Percentiles rank a stretch among this genome's conserved stretches.
Conservation (phyloP, 2,113 vertebrate species). For the Henicopernis longicauda region DNA sequence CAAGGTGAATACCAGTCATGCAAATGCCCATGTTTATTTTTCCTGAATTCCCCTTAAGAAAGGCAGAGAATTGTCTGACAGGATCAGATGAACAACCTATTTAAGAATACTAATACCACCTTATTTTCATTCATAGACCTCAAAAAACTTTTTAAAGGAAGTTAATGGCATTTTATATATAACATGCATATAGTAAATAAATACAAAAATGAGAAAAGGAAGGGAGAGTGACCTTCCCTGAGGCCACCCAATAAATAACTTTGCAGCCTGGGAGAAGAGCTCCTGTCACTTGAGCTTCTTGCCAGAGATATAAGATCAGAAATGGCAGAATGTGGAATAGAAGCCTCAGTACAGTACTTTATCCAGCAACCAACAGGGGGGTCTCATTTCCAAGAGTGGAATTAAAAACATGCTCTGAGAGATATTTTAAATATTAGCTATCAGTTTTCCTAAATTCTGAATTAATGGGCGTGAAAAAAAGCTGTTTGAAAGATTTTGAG, state of each 20-base stretch:
- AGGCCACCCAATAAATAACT: neutral
- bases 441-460: neutral
- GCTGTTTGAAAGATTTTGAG: neutral
- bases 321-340: neutral
- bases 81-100: neutral
- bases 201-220: neutral
- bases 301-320: neutral
- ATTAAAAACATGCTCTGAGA: neutral
- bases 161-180: neutral
- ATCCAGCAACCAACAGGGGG: rapidly evolving
- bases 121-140: neutral
- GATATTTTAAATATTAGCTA: neutral
- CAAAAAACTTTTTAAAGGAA: neutral
- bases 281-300: neutral
- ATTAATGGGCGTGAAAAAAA: neutral
- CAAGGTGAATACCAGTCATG: neutral
- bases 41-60: neutral
- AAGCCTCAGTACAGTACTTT: neutral
- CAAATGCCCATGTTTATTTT: neutral
- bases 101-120: neutral
- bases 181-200: neutral
- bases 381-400: neutral
- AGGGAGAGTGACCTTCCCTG: neutral
- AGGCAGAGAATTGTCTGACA: neutral
- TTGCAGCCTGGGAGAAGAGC: neutral